Conservation (phyloP, 2,113 vertebrate species). For the Nymphicus hollandicus region DNA sequence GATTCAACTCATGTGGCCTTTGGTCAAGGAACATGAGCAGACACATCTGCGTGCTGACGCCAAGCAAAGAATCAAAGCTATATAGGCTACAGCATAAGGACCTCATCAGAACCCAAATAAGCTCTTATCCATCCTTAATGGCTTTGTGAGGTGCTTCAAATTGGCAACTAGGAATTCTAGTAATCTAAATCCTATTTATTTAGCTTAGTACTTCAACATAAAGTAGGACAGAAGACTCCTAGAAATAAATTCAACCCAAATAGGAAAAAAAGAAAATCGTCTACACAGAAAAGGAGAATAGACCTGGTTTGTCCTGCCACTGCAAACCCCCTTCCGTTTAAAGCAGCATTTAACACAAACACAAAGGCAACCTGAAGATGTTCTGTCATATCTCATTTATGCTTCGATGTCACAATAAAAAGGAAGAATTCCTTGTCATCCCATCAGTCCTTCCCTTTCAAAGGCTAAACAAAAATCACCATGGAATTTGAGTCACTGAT, state of each 20-base stretch:
- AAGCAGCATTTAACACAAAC: slow-evolving; percentile 25
- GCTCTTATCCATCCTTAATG: background rate
- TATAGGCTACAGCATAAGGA: background rate
- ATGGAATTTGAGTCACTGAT: background rate
- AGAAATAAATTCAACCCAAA: background rate
- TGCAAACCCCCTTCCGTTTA: background rate
- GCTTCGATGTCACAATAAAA: background rate
- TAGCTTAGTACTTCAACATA: background rate
- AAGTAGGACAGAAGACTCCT: background rate
- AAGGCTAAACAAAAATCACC: background rate
- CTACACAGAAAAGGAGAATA: background rate
- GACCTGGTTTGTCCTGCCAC: background rate
- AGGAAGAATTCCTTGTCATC: background rate
- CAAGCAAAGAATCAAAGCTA: background rate
- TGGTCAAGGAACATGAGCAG: background rate
- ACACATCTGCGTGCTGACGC: background rate
- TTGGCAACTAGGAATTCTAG: background rate
- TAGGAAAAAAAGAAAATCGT: background rate
- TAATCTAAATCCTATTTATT: background rate
- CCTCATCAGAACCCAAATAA: background rate
- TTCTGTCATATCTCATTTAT: slow-evolving; percentile 38
- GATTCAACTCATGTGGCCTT: background rate
- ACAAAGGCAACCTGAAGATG: slow-evolving; percentile 29
- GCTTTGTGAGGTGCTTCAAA: background rate
- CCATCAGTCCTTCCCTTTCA: background rate